Percentiles rank a stretch among this genome's conserved stretches.
These are phyloP conservation scores for Gallinago nigripennis DNA, from an alignment of 2,797 vertebrate genomes.

Conservation along the genomic window DNA sequence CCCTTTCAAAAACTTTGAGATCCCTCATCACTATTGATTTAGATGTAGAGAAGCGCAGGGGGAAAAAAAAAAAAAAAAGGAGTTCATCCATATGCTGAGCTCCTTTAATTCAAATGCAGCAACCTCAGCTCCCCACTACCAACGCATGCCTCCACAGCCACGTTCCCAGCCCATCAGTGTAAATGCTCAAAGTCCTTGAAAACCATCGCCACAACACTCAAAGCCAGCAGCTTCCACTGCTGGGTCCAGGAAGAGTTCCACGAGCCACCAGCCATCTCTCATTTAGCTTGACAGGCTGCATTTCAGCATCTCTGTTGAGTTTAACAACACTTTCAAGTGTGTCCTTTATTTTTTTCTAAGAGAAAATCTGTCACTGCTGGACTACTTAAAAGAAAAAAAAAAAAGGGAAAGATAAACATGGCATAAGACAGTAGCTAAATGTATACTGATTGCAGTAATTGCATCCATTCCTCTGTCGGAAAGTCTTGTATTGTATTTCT, in stretches of 20 bases:
- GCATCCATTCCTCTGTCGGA: slow-evolving; percentile 58
- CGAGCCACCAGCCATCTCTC: background rate
- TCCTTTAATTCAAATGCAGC: slow-evolving; percentile 11
- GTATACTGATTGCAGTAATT: slow-evolving; percentile 74
- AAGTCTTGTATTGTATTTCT: slow-evolving; percentile 73
- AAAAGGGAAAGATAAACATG: background rate
- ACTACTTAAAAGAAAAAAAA: background rate
- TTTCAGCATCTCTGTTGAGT: background rate
- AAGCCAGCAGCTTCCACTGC: background rate
- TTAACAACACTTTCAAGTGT: background rate
- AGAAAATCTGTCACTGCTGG: background rate
- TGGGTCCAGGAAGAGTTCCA: background rate
- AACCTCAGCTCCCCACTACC: background rate
- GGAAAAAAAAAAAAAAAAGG: background rate
- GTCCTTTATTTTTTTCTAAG: background rate
- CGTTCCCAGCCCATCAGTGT: background rate
- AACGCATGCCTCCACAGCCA: background rate
- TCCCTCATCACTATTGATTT: slow-evolving; percentile 28
- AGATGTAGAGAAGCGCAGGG: background rate
- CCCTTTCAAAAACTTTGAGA: slow-evolving; percentile 53
- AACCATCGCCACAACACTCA: background rate
- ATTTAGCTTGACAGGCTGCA: background rate
- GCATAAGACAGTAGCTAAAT: slow-evolving; percentile 57
- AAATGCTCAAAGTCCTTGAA: background rate
- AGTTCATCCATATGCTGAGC: slow-evolving; percentile 2